Evolutionary conservation across 2,888 invertebrate genomes (phyloP).

Genomic region (Aspidapion aeneum): DNA sequence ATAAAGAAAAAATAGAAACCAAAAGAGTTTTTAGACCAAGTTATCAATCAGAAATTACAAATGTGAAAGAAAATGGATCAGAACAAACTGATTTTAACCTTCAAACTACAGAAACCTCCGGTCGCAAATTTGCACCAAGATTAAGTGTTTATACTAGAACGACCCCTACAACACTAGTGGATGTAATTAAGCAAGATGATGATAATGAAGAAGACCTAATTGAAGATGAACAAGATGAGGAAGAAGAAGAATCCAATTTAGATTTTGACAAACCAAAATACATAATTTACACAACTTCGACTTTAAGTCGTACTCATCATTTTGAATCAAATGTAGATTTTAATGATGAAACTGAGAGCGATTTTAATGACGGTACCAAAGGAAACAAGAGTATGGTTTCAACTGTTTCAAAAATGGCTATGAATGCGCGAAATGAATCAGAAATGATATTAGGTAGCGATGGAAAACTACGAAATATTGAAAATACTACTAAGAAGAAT

Average conservation of each 20-base stretch:
- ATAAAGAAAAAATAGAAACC: not conserved
- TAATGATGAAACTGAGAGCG: slow-evolving; percentile 24
- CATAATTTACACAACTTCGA: slow-evolving; percentile 19
- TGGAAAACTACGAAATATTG: not conserved
- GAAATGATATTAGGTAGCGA: slow-evolving; percentile 12
- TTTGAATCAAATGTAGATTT: slow-evolving; percentile 24
- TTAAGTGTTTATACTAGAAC: slow-evolving; percentile 4
- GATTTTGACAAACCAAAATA: slow-evolving; percentile 11
- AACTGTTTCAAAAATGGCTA: slow-evolving; percentile 8
- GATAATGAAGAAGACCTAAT: slow-evolving; percentile 8
- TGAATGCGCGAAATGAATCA: slow-evolving; percentile 19
- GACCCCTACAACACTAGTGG: not conserved
- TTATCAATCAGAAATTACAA: not conserved
- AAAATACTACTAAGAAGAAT: not conserved
- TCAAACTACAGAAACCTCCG: not conserved
- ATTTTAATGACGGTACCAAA: slow-evolving; percentile 14
- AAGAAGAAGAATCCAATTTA: slow-evolving; percentile 12
- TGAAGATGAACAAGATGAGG: slow-evolving; percentile 20
- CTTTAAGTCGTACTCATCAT: slow-evolving; percentile 19
- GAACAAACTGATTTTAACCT: not conserved
- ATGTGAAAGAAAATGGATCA: not conserved
- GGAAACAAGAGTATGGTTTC: slow-evolving; percentile 20
- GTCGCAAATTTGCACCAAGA: not conserved
- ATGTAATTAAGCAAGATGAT: not conserved
- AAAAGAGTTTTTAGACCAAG: not conserved